phyloP scores from a whole-genome alignment of 2,113 vertebrate genomes.

The Pedionomus torquatus region DNA sequence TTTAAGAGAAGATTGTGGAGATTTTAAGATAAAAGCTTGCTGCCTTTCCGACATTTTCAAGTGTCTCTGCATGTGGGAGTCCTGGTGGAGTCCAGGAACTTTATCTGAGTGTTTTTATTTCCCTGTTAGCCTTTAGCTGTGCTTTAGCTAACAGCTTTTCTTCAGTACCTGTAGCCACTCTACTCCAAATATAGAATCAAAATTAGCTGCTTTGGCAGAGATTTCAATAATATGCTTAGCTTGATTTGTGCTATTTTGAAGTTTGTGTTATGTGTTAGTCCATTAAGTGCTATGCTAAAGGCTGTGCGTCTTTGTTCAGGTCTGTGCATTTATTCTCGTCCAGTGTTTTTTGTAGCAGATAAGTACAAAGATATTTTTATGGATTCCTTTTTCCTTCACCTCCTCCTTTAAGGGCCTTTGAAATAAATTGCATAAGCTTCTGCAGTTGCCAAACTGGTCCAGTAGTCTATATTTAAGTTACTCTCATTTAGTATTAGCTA shows the following conservation, averaged over 20 bases:
- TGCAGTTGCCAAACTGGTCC: background rate
- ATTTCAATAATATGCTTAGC: slow-evolving; percentile 12
- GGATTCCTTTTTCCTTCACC: background rate
- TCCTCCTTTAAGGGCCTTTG: slow-evolving; percentile 21
- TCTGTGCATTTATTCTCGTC: slow-evolving; percentile 18
- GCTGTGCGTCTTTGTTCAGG: slow-evolving; percentile 1
- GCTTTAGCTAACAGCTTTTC: slow-evolving; percentile 24
- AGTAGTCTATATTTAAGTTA: background rate
- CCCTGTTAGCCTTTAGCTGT: background rate
- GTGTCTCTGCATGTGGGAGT: background rate
- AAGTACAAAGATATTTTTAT: background rate
- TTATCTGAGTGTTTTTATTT: background rate
- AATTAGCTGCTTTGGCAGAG: background rate
- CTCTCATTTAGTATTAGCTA: background rate
- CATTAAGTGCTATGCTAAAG: background rate
- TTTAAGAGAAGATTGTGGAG: background rate
- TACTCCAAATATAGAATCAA: slow-evolving; percentile 2
- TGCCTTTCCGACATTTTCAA: background rate
- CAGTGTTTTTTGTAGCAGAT: slow-evolving; percentile 5
- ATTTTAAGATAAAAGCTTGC: background rate
- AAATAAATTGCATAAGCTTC: slow-evolving; percentile 24
- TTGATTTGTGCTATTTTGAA: background rate
- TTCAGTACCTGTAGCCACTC: slow-evolving; percentile 15
- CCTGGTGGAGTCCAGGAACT: background rate
- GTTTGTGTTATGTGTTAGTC: background rate